Base-by-base conservation (phyloP, 2,888 invertebrate species). In the Ptycholaimellus sp. region DNA sequence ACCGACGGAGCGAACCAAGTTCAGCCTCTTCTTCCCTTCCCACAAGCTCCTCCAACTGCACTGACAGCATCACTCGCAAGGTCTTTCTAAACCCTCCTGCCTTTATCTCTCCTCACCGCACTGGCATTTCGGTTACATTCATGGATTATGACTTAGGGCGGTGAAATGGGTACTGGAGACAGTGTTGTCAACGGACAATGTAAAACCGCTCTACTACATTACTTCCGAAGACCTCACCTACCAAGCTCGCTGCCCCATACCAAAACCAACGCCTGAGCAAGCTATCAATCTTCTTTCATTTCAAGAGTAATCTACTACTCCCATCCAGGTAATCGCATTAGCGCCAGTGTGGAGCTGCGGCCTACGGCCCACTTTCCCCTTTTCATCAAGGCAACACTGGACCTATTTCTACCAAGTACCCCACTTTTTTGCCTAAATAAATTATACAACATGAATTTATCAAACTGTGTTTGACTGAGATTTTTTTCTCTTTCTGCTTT, bases 121-220 rank as follows among this genome's bases (percentile, higher is more conserved):
- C n/a, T 38, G 22, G 13, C 40, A 30, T 6, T n/a, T n/a, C n/a
- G n/a, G n/a, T n/a, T n/a, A n/a, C n/a, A n/a, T n/a, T n/a, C n/a
- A n/a, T n/a, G n/a, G n/a, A 14, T 9, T n/a, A 23, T 13, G 17
- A 34, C 43, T 34, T 30, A 53, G 54, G 55, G 53, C 13, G 37
- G 48, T 21, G 53, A 55, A 22, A 49, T 51, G n/a, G 46, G 43
- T 53, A 11, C 43, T 56, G 20, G 56, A 56, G 37, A 53, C 55
- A 2, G 56, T 56, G 19, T 40, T 56, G 23, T 57, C 57, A 9
- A 56, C 56, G 3, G 56, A 56, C 40, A 56, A 56, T 6, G 51
- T 56, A 3, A 53, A 57, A 33, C 56, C 56, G 4, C 42, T 56
- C n/a, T 56, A 56, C 38, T 56, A 57, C 37, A 54, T 56, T 37